phyloP scores from a whole-genome alignment of 2,888 invertebrate species.

The Zaprionus obscuricornis region DNA sequence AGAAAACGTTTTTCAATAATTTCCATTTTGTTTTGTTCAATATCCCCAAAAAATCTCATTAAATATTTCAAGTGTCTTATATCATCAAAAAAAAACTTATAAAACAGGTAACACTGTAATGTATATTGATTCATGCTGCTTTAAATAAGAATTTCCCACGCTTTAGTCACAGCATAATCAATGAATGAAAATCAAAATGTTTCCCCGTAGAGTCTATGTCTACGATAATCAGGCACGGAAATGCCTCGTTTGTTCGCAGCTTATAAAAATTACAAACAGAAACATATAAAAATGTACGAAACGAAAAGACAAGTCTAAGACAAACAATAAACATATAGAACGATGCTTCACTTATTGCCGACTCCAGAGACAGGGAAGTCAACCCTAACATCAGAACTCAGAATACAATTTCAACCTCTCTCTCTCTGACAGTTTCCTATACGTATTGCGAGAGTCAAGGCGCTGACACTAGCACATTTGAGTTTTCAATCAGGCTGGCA shows the following conservation, averaged over 20 bases:
- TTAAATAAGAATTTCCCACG: conserved; percentile 62
- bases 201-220: conserved; percentile 45
- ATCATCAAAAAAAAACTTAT: no score
- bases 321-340: conserved; percentile 51
- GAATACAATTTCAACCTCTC: no score
- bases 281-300: no score
- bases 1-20: no score
- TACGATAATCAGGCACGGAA: conserved; percentile 69
- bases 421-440: no score
- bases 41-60: no score
- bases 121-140: no score
- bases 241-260: conserved; percentile 70
- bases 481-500: conserved; percentile 76
- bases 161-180: conserved; percentile 60
- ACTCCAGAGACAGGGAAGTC: neutral
- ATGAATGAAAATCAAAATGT: conserved; percentile 11
- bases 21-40: no score
- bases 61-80: no score
- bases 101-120: no score
- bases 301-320: conserved; percentile 49
- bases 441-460: no score
- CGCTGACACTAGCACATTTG: conserved; percentile 56
- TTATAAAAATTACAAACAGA: conserved; percentile 48
- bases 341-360: conserved; percentile 1
- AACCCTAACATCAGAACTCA: conserved; percentile 1